phyloP scores from a whole-genome alignment of 1,140 invertebrate genomes.

The Apocrypta bakeri region DNA sequence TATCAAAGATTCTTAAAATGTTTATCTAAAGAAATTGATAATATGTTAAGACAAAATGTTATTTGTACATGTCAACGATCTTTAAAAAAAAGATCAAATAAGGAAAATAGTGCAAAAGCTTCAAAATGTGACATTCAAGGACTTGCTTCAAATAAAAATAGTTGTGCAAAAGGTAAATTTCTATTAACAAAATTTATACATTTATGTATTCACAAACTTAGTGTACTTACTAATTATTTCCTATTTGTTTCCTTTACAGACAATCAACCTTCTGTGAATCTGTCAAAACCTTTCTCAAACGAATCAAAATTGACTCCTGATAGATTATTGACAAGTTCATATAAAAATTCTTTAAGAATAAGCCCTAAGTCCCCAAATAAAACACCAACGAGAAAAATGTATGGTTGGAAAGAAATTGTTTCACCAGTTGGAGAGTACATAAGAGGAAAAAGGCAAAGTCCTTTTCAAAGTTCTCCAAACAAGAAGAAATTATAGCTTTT shows the following conservation, averaged over 20 bases:
- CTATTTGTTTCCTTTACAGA: background rate
- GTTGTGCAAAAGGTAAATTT: conserved; percentile 2
- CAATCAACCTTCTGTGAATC: background rate
- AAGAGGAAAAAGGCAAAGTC: conserved; percentile 47
- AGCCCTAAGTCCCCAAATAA: conserved; percentile 35
- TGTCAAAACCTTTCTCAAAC: background rate
- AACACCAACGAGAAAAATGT: conserved; percentile 30
- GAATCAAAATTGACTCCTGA: conserved; percentile 35
- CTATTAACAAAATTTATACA: background rate
- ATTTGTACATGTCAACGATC: conserved; percentile 35
- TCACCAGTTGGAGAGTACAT: conserved; percentile 51
- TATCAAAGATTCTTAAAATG: conserved; percentile 49
- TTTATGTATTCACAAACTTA: background rate
- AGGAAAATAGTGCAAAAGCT: conserved; percentile 32
- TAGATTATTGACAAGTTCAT: background rate
- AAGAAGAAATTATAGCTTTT: conserved; percentile 43
- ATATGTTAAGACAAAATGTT: conserved; percentile 46
- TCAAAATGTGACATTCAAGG: background rate
- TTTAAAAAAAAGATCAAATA: conserved; percentile 23
- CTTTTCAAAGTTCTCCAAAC: conserved; percentile 46
- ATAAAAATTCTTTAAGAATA: conserved; percentile 1
- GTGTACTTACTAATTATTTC: background rate
- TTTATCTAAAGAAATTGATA: conserved; percentile 49
- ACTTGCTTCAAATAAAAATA: background rate
- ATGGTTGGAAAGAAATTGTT: conserved; percentile 51